Conservation (phyloP, 2,888 invertebrate species). For the Julus scanicus region DNA sequence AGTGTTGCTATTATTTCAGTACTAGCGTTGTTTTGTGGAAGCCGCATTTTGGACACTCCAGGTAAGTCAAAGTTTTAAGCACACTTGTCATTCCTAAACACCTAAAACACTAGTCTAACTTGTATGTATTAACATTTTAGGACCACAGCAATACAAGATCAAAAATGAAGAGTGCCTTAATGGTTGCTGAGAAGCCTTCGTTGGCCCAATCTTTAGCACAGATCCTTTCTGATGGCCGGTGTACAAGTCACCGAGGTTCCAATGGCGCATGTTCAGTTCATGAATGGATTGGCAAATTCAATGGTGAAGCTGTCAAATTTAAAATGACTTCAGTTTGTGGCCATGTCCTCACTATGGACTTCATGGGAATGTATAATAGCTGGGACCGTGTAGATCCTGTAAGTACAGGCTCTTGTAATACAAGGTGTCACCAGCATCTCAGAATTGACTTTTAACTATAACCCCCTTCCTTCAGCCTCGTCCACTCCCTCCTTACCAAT, state of each 20-base stretch:
- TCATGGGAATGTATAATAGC: slow-evolving; percentile 90
- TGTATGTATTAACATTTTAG: background rate
- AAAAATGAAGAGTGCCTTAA: slow-evolving; percentile 77
- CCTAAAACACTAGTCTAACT: background rate
- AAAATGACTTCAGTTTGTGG: slow-evolving; percentile 99
- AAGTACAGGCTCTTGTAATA: slow-evolving; percentile 62
- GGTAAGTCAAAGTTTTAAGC: background rate
- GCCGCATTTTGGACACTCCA: background rate
- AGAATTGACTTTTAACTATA: too few relatives aligned
- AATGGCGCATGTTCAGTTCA: slow-evolving; percentile 93
- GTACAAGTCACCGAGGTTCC: slow-evolving; percentile 73
- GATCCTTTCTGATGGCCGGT: slow-evolving; percentile 73
- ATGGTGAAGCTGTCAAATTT: slow-evolving; percentile 76
- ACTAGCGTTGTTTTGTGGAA: background rate
- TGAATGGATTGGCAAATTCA: slow-evolving; percentile 89
- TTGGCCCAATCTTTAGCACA: slow-evolving; percentile 93
- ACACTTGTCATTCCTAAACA: background rate
- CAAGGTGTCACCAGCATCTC: too few relatives aligned
- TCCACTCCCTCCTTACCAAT: too few relatives aligned
- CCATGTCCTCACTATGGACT: slow-evolving; percentile 97
- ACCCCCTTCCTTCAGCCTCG: too few relatives aligned
- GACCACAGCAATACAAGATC: background rate
- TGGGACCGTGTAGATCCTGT: slow-evolving; percentile 98
- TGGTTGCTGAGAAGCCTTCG: slow-evolving; percentile 99
- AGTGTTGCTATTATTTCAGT: too few relatives aligned